Evolutionary conservation across 1,140 invertebrate genomes (phyloP).

Genomic region (Penaeus indicus): DNA sequence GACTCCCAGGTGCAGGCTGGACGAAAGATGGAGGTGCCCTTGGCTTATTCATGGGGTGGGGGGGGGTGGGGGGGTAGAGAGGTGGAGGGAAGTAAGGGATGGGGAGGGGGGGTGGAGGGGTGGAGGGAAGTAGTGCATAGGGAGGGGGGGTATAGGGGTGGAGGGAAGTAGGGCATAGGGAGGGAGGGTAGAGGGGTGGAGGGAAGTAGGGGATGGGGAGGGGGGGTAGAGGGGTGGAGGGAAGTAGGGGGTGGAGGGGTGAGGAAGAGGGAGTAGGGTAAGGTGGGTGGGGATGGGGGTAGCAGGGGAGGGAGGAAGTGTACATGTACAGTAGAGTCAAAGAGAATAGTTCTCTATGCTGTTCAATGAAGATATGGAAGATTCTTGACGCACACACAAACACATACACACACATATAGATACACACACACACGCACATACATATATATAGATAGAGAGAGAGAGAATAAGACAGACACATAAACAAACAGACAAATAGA

Average conservation of each 20-base stretch:
- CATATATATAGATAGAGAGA: not conserved
- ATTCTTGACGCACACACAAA: too few species aligned
- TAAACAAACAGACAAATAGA: not conserved
- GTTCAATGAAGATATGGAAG: too few species aligned
- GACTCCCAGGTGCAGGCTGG: too few species aligned
- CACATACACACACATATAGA: too few species aligned
- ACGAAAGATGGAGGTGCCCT: too few species aligned
- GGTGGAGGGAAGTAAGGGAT: not conserved
- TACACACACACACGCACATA: too few species aligned
- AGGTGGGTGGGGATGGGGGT: not conserved
- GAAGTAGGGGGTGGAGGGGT: too few species aligned
- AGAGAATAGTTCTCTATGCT: too few species aligned
- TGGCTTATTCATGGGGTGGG: not conserved
- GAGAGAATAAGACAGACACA: constrained; percentile 5
- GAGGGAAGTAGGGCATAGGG: not conserved
- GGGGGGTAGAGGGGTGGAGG: too few species aligned
- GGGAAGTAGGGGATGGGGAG: not conserved
- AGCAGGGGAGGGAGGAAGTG: not conserved
- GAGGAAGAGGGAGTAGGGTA: not conserved
- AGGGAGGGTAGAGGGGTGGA: not conserved
- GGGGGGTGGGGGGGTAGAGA: not conserved
- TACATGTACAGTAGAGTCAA: not conserved
- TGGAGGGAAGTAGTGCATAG: not conserved
- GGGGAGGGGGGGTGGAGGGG: not conserved
- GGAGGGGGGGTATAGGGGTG: constrained; percentile 16